Evolutionary conservation across 2,113 vertebrate species (phyloP), one percentile per base, ranked within the genome.

Genomic region (Pseudois nayaur): DNA sequence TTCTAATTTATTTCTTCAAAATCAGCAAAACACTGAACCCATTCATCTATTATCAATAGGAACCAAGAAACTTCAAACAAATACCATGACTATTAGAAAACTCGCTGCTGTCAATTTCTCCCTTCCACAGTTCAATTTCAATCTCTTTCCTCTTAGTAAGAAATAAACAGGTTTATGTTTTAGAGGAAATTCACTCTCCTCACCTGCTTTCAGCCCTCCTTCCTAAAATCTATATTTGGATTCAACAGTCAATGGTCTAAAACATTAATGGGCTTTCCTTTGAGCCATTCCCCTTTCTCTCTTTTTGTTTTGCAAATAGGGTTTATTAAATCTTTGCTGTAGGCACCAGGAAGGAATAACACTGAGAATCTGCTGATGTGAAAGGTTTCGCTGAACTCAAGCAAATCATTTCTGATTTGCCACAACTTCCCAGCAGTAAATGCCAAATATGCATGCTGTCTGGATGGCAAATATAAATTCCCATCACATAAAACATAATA

Each of bases 251-350:
- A 97, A 54, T 83, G 79, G 83, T 62, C 86, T 94, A 88, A 96
- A 97, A 82, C 90, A 96, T 97, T 96, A 96, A 95, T 64, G 74
- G 54, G 86, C 52, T 90, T 92, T 97, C 95, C 92, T 93, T 7
- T 78, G 83, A 98, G 84, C 81, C 89, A 89, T 94, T 94, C 92
- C 64, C 52, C 31, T 36, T 94, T 97, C 86, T 89, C 67, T 78
- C 91, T 95, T 96, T 91, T 86, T 91, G 87, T 98, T 98, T 96
- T 97, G 89, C 94, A 97, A 97, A 98, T 50, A 97, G 96, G 76
- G 57, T 81, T 98, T 97, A 97, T 98, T 98, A 96, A 98, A 95
- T 95, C 94, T 89, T 97, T 95, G 96, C 98, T 98, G 92, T 88
- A 97, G 98, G 98, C 98, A 90, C 45, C 50, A 29, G 67, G 59